Conservation (phyloP, 2,113 vertebrate species). For the Pelodiscus sinensis region DNA sequence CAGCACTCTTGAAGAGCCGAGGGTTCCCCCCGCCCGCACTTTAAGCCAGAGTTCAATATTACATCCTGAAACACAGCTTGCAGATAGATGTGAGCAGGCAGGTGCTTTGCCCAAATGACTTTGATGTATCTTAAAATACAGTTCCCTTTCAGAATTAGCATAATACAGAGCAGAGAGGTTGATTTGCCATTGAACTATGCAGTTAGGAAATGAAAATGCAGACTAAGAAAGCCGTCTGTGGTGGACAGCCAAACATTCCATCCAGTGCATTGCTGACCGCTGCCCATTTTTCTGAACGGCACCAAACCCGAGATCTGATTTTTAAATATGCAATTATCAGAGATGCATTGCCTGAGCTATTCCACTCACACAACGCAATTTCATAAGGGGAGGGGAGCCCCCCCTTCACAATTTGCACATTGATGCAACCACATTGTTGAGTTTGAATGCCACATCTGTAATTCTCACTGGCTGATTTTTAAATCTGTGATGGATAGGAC, state of each 20-base stretch:
- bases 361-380: neutral
- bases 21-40: neutral
- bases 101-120: slow-evolving; percentile 8
- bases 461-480: neutral
- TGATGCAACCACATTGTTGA: neutral
- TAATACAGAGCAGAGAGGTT: slow-evolving; percentile 14
- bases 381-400: neutral
- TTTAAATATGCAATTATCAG: neutral
- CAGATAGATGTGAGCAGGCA: neutral
- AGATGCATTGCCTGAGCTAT: neutral
- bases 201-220: slow-evolving; percentile 21
- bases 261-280: neutral
- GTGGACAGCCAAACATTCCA: neutral
- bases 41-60: slow-evolving; percentile 31
- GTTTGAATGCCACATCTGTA: rapidly evolving
- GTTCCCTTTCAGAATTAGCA: slow-evolving; percentile 18
- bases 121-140: slow-evolving; percentile 26
- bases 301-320: neutral
- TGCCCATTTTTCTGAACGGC: neutral
- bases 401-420: rapidly evolving
- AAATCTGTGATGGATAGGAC: too few species aligned
- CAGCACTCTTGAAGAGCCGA: neutral
- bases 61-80: neutral
- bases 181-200: neutral
- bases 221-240: slow-evolving; percentile 14